Evolutionary conservation across 2,888 invertebrate species (phyloP).

Genomic region (Chaetogeoica ovagalla): DNA sequence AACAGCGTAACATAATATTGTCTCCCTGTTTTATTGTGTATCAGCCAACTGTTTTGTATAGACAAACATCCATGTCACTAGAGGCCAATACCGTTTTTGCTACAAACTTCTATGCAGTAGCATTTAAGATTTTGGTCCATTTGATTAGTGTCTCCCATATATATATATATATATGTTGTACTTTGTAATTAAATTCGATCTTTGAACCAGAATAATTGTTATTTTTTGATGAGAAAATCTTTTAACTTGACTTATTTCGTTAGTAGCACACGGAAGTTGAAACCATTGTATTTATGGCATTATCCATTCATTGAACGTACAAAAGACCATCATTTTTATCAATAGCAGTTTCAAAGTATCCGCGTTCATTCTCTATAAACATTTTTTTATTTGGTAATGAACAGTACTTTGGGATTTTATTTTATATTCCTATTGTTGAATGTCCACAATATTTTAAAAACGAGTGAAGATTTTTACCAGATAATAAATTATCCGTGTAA

Average conservation of each 20-base stretch:
- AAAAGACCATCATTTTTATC: slow-evolving; percentile 54
- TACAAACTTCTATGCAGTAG: slow-evolving; percentile 56
- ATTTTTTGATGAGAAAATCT: slow-evolving; percentile 50
- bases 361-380: slow-evolving; percentile 50
- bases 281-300: slow-evolving; percentile 57
- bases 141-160: slow-evolving; percentile 56
- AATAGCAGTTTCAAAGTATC: slow-evolving; percentile 50
- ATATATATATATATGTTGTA: too few species aligned
- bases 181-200: slow-evolving; percentile 55
- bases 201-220: slow-evolving; percentile 54
- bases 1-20: too few species aligned
- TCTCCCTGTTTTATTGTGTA: slow-evolving; percentile 29
- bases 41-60: too few species aligned
- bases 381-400: slow-evolving; percentile 23
- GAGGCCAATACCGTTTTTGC: slow-evolving; percentile 56
- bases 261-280: slow-evolving; percentile 46
- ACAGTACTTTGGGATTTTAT: slow-evolving; percentile 52
- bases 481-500: too few species aligned
- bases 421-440: slow-evolving; percentile 55
- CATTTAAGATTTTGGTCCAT: slow-evolving; percentile 54
- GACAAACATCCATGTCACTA: slow-evolving; percentile 32
- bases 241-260: slow-evolving; percentile 12
- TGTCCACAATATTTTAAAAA: slow-evolving; percentile 55
- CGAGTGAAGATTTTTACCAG: too few species aligned
- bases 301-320: slow-evolving; percentile 57